A percentile compares a stretch with the other conserved stretches of the same genome.
phyloP scores from a whole-genome alignment of 2,797 vertebrate species.

The Erpetoichthys calabaricus region DNA sequence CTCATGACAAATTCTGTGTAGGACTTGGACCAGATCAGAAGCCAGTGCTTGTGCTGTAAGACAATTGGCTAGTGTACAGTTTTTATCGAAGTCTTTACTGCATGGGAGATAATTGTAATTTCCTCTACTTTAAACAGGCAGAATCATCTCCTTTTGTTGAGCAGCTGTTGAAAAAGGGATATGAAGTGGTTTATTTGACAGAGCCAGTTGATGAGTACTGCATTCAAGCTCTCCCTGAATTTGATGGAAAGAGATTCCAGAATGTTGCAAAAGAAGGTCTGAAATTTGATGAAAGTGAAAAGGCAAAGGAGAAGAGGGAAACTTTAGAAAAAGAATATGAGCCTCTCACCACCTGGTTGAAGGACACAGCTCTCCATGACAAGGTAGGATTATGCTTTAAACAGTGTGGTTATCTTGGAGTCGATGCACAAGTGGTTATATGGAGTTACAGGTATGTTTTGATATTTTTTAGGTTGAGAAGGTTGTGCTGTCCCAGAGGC shows the following conservation, averaged over 20 bases:
- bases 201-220: slow-evolving; percentile 97
- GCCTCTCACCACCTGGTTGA: slow-evolving; percentile 90
- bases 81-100: not conserved
- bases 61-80: not conserved
- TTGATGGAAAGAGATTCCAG: slow-evolving; percentile 93
- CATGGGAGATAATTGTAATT: not conserved
- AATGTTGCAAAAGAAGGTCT: slow-evolving; percentile 95
- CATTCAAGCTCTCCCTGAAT: slow-evolving; percentile 91
- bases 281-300: slow-evolving; percentile 90
- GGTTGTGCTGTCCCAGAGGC: slow-evolving; percentile 81
- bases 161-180: slow-evolving; percentile 86
- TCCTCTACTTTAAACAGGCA: slow-evolving; percentile 43
- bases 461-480: slow-evolving; percentile 71
- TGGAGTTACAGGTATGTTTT: too few species aligned
- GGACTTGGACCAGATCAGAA: too few species aligned
- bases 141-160: slow-evolving; percentile 95
- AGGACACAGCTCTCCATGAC: slow-evolving; percentile 86
- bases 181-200: slow-evolving; percentile 93
- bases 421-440: not conserved
- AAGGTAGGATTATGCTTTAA: slow-evolving; percentile 48
- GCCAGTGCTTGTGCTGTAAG: too few species aligned
- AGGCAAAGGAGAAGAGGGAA: slow-evolving; percentile 80
- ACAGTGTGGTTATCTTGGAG: not conserved
- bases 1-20: too few species aligned
- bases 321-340: slow-evolving; percentile 86